phyloP scores from a whole-genome alignment of 2,113 vertebrate genomes.

The Gymnocephalus cernua region DNA sequence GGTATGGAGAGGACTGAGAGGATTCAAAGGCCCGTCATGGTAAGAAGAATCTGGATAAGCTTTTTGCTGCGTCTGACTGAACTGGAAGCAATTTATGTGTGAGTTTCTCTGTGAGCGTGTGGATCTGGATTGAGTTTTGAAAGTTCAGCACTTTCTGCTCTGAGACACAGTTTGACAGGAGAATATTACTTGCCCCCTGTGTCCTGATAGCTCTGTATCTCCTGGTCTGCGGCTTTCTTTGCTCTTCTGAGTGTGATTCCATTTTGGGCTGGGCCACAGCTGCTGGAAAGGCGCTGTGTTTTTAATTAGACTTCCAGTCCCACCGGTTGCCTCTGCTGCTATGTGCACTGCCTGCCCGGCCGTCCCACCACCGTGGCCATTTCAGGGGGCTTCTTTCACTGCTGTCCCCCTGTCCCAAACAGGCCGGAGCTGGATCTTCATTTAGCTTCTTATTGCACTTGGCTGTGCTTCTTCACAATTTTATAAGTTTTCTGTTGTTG shows the following conservation, averaged over 20 bases:
- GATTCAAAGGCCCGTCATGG: conserved; percentile 87
- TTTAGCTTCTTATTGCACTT: background rate
- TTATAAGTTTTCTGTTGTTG: background rate
- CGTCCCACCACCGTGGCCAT: conserved; percentile 53
- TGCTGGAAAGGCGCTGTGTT: conserved; percentile 81
- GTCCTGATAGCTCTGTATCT: conserved; percentile 35
- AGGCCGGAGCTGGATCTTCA: conserved; percentile 15
- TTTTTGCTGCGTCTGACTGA: conserved; percentile 27
- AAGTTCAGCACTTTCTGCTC: conserved; percentile 8
- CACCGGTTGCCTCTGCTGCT: conserved; percentile 63
- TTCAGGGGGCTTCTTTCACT: conserved; percentile 49
- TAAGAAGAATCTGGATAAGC: conserved; percentile 81
- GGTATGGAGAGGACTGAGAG: conserved; percentile 89
- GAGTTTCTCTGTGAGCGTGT: conserved; percentile 13
- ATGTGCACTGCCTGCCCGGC: conserved; percentile 43
- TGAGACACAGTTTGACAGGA: conserved; percentile 7
- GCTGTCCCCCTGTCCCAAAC: conserved; percentile 9
- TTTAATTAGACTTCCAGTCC: conserved; percentile 86
- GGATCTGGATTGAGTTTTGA: conserved; percentile 24
- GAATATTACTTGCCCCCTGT: background rate
- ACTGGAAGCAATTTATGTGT: conserved; percentile 17
- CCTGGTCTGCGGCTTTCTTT: conserved; percentile 42
- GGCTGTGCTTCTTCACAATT: background rate
- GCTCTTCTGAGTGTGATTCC: conserved; percentile 68
- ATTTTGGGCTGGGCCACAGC: conserved; percentile 85